A percentile compares a stretch with the other conserved stretches of the same genome.
Conservation (phyloP, 1,140 invertebrate genomes). For the Brachionus paranguensis region DNA sequence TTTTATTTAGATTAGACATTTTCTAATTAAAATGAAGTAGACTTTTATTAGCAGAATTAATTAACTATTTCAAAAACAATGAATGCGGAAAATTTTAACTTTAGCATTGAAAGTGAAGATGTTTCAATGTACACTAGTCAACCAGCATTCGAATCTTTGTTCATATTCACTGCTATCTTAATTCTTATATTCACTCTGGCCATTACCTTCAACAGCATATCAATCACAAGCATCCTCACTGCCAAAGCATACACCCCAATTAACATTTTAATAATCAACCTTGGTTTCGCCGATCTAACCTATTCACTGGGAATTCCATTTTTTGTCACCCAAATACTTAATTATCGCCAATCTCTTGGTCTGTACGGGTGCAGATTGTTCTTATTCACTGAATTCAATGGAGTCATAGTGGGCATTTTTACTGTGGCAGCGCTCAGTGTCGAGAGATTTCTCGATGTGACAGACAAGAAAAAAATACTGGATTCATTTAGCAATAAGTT, state of each 20-base stretch:
- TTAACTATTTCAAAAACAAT: neutral
- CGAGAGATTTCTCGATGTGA: constrained; percentile 9
- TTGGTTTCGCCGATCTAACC: neutral
- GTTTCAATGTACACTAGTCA: neutral
- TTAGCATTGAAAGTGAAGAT: neutral
- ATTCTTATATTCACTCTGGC: neutral
- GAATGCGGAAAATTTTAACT: neutral
- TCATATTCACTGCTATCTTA: constrained; percentile 1
- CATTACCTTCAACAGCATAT: neutral
- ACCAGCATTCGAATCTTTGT: constrained; percentile 8
- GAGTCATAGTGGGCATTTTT: constrained; percentile 29
- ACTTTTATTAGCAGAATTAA: neutral
- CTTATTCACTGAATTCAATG: constrained; percentile 20
- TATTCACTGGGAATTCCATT: constrained; percentile 26
- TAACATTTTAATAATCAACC: constrained; percentile 21
- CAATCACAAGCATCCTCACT: constrained; percentile 14
- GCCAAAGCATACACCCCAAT: constrained; percentile 12
- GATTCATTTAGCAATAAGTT: constrained; percentile 28
- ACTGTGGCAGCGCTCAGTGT: constrained; percentile 24
- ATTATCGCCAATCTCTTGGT: neutral
- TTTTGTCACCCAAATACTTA: constrained; percentile 3
- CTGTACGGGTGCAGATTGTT: constrained; percentile 12
- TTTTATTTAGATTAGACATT: neutral
- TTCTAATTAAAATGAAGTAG: neutral
- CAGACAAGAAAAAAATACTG: constrained; percentile 4